Conservation (phyloP, 2,797 vertebrate species). For the Lerista edwardsae region DNA sequence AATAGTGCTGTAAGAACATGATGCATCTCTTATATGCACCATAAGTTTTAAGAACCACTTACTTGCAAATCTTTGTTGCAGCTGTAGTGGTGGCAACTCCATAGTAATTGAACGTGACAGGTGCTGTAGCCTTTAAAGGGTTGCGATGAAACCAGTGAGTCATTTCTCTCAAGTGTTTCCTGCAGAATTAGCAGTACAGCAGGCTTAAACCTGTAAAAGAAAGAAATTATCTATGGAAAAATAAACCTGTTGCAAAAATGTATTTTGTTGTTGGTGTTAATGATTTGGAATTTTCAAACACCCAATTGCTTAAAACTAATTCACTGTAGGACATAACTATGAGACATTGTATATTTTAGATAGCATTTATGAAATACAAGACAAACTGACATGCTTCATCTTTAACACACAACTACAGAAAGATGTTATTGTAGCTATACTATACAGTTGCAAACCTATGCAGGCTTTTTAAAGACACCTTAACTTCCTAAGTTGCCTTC, state of each 20-base stretch:
- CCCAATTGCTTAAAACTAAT: not conserved
- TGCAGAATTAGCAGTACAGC: not conserved
- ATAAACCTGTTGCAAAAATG: not conserved
- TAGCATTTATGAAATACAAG: no score
- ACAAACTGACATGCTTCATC: not conserved
- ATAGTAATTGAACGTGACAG: constrained; percentile 92
- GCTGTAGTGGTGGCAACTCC: constrained; percentile 89
- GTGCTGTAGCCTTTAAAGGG: constrained; percentile 95
- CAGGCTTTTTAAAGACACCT: not conserved
- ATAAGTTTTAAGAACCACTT: constrained; percentile 63
- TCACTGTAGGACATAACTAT: not conserved
- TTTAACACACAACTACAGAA: not conserved
- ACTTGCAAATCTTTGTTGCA: constrained; percentile 97
- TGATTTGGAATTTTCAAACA: not conserved
- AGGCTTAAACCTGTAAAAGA: constrained; percentile 28
- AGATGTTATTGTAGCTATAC: not conserved
- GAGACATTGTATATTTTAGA: not conserved
- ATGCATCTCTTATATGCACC: not conserved
- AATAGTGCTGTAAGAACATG: no score
- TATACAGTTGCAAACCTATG: not conserved
- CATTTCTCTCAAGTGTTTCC: constrained; percentile 78
- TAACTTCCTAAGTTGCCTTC: not conserved
- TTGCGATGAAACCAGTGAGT: constrained; percentile 99
- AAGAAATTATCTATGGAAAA: not conserved
- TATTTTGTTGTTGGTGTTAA: not conserved